Base-by-base conservation (phyloP, 2,113 vertebrate genomes). In the Pandion haliaetus region DNA sequence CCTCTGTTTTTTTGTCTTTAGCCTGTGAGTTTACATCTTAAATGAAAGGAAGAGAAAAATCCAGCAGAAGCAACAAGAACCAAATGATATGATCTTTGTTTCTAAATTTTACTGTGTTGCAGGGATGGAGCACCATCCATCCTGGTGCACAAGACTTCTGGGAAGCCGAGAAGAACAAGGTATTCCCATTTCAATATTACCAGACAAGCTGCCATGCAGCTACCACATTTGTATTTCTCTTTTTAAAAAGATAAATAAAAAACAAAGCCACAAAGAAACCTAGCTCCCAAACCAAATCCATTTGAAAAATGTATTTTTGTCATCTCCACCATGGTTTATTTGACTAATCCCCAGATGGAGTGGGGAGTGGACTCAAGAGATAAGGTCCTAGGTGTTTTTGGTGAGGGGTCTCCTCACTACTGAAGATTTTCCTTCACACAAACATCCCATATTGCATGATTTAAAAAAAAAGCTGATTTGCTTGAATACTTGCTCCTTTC, bases 81-180 rank as follows among this genome's bases (percentile, higher is more conserved):
- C 84, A 44, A 72, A 73, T 59, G 29, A 59, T 85, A 70, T 89
- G 70, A 90, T 93, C 58, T 61, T 61, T 92, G 82, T 95, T 88
- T 94, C 67, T 86, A 72, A 96, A 95, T 90, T 88, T 91, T 96
- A 72, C 95, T 97, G 94, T 97, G 69, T 97, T 96, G 82, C 96
- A 97, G 97, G 96, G 97, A 96, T 97, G 96, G 96, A 97, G 89
- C 95, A 95, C 91, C 96, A 97, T 97, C 97, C 97, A 94, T 97
- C 96, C 97, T 79, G 57, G 80, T 69, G 69, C 80, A 94, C 96
- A 86, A 89, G 97, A 96, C 96, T 70, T 72, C 95, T 86, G 82
- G 91, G 95, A 83, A 95, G 93, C 91, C 74, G 19, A 87, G 95
- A 82, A 66, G 95, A 94, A 25, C 72, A 58, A 94, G 90, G 91